phyloP scores from a whole-genome alignment of 2,113 vertebrate species.

The Dermatemys mawii region DNA sequence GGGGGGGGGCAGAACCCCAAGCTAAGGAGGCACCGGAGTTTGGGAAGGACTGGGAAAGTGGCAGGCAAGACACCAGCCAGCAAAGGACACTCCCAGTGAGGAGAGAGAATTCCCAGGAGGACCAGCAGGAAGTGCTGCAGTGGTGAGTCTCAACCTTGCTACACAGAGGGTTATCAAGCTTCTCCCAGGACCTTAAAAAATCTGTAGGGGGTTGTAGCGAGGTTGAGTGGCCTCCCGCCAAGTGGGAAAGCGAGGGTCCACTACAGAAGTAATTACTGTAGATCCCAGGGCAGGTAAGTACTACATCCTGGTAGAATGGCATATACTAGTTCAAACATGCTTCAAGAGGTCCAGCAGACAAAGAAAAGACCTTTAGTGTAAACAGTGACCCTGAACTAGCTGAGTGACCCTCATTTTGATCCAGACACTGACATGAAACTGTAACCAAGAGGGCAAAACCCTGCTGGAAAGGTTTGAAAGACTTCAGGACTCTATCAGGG shows the following conservation, averaged over 20 bases:
- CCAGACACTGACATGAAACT: background rate
- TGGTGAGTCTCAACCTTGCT: no score
- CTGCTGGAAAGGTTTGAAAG: background rate
- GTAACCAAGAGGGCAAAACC: background rate
- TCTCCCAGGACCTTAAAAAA: background rate
- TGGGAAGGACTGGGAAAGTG: no score
- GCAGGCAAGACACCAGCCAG: no score
- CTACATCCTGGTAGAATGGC: background rate
- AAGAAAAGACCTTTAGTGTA: background rate
- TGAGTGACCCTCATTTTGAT: background rate
- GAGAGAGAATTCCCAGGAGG: no score
- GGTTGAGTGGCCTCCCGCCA: no score
- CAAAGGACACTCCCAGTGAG: no score
- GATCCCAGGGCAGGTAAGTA: background rate
- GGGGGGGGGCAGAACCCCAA: no score
- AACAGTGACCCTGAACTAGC: background rate
- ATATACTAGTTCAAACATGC: background rate
- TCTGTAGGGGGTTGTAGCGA: background rate
- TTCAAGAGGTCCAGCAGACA: background rate
- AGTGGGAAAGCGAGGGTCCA: no score
- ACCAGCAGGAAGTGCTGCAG: no score
- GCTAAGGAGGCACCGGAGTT: no score
- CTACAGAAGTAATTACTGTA: background rate
- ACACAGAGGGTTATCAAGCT: background rate
- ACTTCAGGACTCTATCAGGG: background rate